Base-by-base conservation (phyloP, 2,113 vertebrate genomes). In the Actenoides lindsayi region DNA sequence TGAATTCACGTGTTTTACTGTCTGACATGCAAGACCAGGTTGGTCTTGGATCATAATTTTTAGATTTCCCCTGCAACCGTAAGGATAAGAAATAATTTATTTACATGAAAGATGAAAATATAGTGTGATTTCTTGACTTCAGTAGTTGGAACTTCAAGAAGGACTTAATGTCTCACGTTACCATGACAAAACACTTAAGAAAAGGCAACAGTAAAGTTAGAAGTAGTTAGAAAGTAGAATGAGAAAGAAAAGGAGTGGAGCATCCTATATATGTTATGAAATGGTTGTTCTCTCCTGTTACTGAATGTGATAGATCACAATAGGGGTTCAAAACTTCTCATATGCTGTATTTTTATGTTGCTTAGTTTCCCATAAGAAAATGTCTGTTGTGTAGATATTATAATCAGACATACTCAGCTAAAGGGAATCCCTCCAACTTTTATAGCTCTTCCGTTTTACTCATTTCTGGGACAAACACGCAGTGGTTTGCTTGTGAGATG, bases 21-120 rank as follows among this genome's bases (percentile, higher is more conserved):
- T 77, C 68, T 94, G 91, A 85, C 59, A 79, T 84, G 67, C 0
- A 74, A 96, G 89, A 93, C 57, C 50, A 76, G 83, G 90, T 93
- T 95, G 91, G 79, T 92, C 76, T 78, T 75, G 70, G 91, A 86
- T 93, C 65, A 73, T 96, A 75, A 76, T 91, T 87, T 80, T 87
- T 91, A 96, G 95, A 90, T 89, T 94, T 94, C 41, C 67, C 78
- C 83, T 91, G 80, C 79, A 96, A 95, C 86, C 77, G 25, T 84
- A 87, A 83, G 73, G 56, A 42, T 92, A 71, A 87, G 69, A 89
- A 77, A 76, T 91, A 77, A 80, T 59, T 67, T 91, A 87, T 89
- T 91, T 76, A 91, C 54, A 63, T 91, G 89, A 92, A 95, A 94
- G 54, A 68, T 83, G 87, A 96, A 80, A 95, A 68, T 90, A 59